phyloP scores from a whole-genome alignment of 2,113 vertebrate species.

The Sclerurus mexicanus region DNA sequence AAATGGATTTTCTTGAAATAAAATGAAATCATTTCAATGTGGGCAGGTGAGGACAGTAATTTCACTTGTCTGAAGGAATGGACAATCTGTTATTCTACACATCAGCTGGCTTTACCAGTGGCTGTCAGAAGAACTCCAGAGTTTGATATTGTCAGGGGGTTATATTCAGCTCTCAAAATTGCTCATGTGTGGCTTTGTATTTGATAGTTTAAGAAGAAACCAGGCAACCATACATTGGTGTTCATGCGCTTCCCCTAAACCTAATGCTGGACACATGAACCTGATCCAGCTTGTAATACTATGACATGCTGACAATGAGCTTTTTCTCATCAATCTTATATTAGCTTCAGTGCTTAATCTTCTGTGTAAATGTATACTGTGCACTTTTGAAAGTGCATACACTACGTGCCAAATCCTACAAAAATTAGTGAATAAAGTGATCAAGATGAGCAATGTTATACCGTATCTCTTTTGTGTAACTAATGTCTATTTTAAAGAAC shows the following conservation, averaged over 20 bases:
- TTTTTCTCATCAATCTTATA: background rate
- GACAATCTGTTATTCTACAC: background rate
- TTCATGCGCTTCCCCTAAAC: background rate
- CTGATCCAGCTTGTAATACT: background rate
- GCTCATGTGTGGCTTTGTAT: slow-evolving; percentile 33
- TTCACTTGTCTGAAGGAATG: background rate
- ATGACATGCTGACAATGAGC: background rate
- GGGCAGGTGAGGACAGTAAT: background rate
- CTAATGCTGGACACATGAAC: background rate
- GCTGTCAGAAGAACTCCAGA: slow-evolving; percentile 26
- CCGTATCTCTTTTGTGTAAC: background rate
- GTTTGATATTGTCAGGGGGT: slow-evolving; percentile 24
- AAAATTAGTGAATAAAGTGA: background rate
- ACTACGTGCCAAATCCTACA: background rate
- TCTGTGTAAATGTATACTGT: background rate
- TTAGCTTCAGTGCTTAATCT: background rate
- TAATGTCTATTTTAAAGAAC: background rate
- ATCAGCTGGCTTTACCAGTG: slow-evolving; percentile 14
- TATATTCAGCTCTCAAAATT: slow-evolving; percentile 22
- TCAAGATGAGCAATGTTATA: background rate
- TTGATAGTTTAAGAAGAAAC: slow-evolving; percentile 31
- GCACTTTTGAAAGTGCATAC: background rate
- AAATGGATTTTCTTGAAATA: background rate
- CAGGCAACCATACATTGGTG: slow-evolving; percentile 17
- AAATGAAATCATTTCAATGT: background rate